These are phyloP conservation scores for Zeus faber DNA, from an alignment of 2,113 vertebrate species.

Conservation along the genomic window DNA sequence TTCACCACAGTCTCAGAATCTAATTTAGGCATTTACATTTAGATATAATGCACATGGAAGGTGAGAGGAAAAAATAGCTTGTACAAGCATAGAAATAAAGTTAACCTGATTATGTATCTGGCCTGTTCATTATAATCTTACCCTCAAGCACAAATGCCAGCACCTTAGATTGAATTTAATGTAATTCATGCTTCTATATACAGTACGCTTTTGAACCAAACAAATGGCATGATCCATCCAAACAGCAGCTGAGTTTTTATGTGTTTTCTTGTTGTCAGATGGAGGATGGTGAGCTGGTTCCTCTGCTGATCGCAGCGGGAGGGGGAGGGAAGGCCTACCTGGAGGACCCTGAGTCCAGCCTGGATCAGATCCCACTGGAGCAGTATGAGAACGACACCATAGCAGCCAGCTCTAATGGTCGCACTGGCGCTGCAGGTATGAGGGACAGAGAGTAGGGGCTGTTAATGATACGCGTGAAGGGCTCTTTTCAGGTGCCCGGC, in stretches of 20 bases:
- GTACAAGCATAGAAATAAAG: no score
- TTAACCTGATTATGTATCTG: no score
- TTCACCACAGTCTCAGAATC: neutral
- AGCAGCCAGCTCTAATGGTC: constrained; percentile 76
- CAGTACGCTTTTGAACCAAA: no score
- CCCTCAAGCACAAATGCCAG: no score
- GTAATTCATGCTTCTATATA: no score
- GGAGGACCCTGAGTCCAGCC: constrained; percentile 73
- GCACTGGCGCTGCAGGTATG: constrained; percentile 76
- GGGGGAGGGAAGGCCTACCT: constrained; percentile 89
- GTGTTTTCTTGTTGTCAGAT: constrained; percentile 54
- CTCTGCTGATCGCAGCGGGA: constrained; percentile 85
- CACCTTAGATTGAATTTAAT: no score
- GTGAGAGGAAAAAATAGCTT: no score
- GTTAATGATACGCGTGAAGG: no score
- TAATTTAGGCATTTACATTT: constrained; percentile 8
- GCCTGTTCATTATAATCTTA: no score
- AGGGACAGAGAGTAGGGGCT: no score
- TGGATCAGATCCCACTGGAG: constrained; percentile 71
- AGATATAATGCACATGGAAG: neutral
- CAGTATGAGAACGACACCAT: constrained; percentile 81
- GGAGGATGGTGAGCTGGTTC: constrained; percentile 77
- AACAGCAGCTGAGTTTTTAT: neutral
- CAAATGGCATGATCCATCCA: neutral
- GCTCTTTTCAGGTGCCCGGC: no score